Evolutionary conservation across 2,888 invertebrate species (phyloP).

Genomic region (Apodemia mormo): DNA sequence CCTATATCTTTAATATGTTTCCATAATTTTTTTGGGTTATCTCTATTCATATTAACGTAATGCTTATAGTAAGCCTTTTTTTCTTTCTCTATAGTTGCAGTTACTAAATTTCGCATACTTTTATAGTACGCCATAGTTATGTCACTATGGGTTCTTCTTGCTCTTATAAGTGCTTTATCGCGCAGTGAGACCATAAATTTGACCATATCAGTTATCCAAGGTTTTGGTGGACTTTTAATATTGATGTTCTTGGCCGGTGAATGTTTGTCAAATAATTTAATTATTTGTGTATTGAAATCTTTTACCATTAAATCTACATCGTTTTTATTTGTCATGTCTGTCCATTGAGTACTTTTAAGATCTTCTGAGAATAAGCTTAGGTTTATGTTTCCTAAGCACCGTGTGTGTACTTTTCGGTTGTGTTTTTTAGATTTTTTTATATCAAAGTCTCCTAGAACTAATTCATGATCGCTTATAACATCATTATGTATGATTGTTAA

Average conservation of each 20-base stretch:
- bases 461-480: conserved; percentile 26
- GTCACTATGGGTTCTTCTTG: background rate
- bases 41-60: conserved; percentile 14
- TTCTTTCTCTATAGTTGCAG: conserved; percentile 13
- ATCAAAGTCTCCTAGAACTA: conserved; percentile 20
- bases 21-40: conserved; percentile 14
- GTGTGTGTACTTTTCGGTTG: background rate
- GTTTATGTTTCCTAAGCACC: conserved; percentile 13
- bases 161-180: conserved; percentile 21
- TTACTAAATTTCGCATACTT: conserved; percentile 16
- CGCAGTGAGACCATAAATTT: conserved; percentile 24
- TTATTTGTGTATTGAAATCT: background rate
- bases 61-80: background rate
- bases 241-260: conserved; percentile 12
- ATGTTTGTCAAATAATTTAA: conserved; percentile 4
- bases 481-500: conserved; percentile 25
- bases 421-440: conserved; percentile 10
- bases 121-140: background rate
- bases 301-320: background rate
- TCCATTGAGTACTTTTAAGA: conserved; percentile 4
- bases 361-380: conserved; percentile 16
- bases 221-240: conserved; percentile 21
- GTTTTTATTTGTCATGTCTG: conserved; percentile 12
- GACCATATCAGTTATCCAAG: conserved; percentile 28
- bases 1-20: no score